Percentiles rank a stretch among this genome's conserved stretches.
These are phyloP conservation scores for Isurus oxyrinchus DNA, from an alignment of 2,113 vertebrate genomes.

Conservation along the genomic window DNA sequence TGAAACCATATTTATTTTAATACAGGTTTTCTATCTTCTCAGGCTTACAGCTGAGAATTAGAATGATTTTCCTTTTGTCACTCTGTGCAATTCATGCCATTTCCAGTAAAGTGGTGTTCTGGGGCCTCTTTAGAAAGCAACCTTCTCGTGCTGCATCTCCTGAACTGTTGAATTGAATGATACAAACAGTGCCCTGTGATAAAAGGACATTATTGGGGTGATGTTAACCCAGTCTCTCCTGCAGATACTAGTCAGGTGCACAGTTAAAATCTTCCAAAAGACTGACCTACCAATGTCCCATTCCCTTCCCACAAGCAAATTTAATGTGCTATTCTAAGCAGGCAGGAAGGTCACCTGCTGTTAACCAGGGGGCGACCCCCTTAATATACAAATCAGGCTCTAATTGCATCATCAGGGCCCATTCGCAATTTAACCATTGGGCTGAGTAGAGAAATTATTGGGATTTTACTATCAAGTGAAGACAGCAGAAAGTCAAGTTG, in stretches of 20 bases:
- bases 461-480: not conserved
- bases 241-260: not conserved
- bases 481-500: not conserved
- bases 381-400: not conserved
- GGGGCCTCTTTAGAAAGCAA: not conserved
- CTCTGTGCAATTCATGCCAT: not conserved
- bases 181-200: not conserved
- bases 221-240: not conserved
- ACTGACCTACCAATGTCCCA: not conserved
- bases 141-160: not conserved
- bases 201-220: not conserved
- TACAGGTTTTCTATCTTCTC: no score
- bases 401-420: not conserved
- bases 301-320: not conserved
- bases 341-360: not conserved
- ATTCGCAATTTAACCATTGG: not conserved
- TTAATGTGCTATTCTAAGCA: not conserved
- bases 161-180: not conserved
- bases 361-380: not conserved
- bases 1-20: not conserved
- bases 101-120: not conserved
- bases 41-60: not conserved
- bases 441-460: not conserved
- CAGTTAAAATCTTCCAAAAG: not conserved
- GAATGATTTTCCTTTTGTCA: not conserved